These are phyloP conservation scores for Diglossa cyanea DNA, from an alignment of 2,797 vertebrate species.

Conservation along the genomic window DNA sequence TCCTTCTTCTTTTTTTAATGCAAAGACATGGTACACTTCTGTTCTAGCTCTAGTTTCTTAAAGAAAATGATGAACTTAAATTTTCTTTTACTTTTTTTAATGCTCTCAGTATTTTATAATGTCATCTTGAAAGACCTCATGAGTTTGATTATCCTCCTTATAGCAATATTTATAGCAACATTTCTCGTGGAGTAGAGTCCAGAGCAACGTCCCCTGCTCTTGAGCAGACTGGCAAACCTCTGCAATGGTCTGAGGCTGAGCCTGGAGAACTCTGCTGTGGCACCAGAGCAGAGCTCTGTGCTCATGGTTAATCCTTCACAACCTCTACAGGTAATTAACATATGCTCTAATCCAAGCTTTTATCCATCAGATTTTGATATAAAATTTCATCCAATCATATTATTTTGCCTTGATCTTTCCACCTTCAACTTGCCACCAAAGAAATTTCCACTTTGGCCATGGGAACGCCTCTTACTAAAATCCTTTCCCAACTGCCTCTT, in stretches of 20 bases:
- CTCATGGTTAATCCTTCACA: background rate
- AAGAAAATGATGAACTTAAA: background rate
- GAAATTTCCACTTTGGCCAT: background rate
- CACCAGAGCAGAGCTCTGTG: background rate
- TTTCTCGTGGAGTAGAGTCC: background rate
- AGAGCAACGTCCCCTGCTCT: background rate
- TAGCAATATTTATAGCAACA: background rate
- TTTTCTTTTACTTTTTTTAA: background rate
- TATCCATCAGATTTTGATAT: background rate
- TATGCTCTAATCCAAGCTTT: background rate
- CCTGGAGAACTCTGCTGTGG: background rate
- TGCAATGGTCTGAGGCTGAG: background rate
- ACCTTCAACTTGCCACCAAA: background rate
- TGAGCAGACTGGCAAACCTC: background rate
- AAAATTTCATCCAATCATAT: background rate
- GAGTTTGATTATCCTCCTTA: background rate
- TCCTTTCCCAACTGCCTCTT: background rate
- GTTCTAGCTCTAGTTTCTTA: background rate
- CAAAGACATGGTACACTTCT: background rate
- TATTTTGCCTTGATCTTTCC: background rate
- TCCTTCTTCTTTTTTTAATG: background rate
- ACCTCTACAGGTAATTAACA: background rate
- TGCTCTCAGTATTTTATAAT: background rate
- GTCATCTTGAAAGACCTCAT: background rate
- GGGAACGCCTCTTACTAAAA: background rate